Conservation (phyloP, 1,140 invertebrate genomes). For the Dolichoris vasculosae region DNA sequence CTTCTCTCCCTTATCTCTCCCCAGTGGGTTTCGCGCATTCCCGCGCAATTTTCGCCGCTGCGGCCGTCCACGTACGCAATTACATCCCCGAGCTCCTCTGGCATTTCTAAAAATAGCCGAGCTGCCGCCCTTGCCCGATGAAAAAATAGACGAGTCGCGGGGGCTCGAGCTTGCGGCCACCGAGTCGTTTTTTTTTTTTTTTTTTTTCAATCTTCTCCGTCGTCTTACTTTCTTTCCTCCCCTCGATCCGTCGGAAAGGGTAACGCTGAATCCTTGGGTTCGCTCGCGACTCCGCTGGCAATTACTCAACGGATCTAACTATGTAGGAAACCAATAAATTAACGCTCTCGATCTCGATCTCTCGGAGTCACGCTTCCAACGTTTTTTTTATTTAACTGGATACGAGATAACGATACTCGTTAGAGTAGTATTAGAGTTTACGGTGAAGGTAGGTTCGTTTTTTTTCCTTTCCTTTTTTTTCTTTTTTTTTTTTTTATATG, state of each 20-base stretch:
- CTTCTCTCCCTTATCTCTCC: background rate
- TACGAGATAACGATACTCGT: too few species aligned
- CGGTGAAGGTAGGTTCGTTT: too few species aligned
- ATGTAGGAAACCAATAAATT: too few species aligned
- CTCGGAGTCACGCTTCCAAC: too few species aligned
- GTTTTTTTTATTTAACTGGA: too few species aligned
- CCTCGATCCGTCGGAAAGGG: background rate
- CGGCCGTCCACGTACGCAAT: background rate
- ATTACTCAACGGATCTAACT: too few species aligned
- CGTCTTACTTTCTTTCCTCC: background rate
- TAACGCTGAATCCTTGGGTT: background rate
- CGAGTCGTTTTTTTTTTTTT: background rate
- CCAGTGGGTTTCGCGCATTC: background rate
- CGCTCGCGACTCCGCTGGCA: too few species aligned
- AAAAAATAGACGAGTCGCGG: constrained; percentile 49
- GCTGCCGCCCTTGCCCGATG: background rate
- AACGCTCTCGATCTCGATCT: too few species aligned
- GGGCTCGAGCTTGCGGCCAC: background rate
- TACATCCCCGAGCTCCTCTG: constrained; percentile 5
- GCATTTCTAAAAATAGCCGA: constrained; percentile 27
- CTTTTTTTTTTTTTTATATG: too few species aligned
- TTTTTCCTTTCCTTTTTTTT: too few species aligned
- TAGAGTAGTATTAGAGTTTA: too few species aligned
- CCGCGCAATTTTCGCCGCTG: background rate
- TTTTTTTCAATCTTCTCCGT: background rate